Conservation (phyloP, 2,888 invertebrate species). For the Hydroisotoma schaefferi region DNA sequence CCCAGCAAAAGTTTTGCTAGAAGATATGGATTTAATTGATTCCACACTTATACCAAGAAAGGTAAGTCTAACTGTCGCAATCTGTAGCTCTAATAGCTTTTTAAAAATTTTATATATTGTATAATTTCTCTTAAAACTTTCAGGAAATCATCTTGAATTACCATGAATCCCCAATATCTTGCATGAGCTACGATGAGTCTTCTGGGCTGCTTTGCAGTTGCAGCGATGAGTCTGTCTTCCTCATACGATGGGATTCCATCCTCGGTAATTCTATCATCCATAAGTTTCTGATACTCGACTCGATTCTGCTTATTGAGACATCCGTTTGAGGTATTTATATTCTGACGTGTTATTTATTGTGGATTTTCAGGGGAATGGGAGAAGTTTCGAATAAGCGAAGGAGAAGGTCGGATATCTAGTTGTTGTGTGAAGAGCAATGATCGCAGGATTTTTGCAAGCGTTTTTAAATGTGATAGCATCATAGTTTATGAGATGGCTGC, state of each 20-base stretch:
- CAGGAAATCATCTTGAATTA: conserved; percentile 17
- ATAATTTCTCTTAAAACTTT: neutral
- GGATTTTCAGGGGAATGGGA: conserved; percentile 33
- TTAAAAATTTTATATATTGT: neutral
- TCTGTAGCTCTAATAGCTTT: neutral
- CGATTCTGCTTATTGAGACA: neutral
- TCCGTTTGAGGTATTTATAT: neutral
- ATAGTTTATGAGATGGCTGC: conserved; percentile 24
- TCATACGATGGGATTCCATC: conserved; percentile 36
- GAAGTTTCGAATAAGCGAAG: conserved; percentile 30
- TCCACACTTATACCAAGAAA: neutral
- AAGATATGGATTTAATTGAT: neutral
- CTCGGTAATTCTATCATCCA: conserved; percentile 20
- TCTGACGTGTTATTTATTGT: conserved; percentile 10
- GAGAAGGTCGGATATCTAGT: conserved; percentile 29
- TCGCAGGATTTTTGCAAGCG: conserved; percentile 21
- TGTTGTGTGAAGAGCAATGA: conserved; percentile 25
- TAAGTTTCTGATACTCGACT: neutral
- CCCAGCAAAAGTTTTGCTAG: conserved; percentile 7
- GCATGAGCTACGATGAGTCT: conserved; percentile 26
- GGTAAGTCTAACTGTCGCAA: neutral
- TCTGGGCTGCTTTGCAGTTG: conserved; percentile 33
- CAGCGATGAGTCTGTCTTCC: conserved; percentile 35
- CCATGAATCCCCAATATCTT: conserved; percentile 25
- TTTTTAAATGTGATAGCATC: conserved; percentile 31